A percentile compares a stretch with the other conserved stretches of the same genome.
phyloP scores from a whole-genome alignment of 2,888 invertebrate species.

The Petrophora chlorosata region DNA sequence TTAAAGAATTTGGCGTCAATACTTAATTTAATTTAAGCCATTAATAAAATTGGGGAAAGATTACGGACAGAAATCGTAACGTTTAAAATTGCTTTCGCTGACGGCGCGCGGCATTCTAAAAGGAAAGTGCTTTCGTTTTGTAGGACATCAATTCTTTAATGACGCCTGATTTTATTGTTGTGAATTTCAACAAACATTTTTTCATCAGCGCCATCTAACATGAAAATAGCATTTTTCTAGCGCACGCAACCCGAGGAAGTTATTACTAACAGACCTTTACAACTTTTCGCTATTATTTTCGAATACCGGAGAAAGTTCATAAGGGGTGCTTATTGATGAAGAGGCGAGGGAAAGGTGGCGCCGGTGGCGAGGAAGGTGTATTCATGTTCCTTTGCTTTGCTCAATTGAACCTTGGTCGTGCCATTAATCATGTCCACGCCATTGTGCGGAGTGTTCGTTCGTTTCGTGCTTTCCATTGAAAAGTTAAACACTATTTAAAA shows the following conservation, averaged over 20 bases:
- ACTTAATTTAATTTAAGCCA: conserved; percentile 11
- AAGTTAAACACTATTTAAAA: conserved; percentile 34
- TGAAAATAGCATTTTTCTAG: conserved; percentile 29
- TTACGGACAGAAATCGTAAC: conserved; percentile 5
- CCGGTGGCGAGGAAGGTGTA: no score
- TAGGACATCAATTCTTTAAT: conserved; percentile 19
- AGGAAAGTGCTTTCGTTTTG: conserved; percentile 7
- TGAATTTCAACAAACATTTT: conserved; percentile 22
- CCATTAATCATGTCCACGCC: conserved; percentile 59
- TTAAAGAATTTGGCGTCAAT: conserved; percentile 12
- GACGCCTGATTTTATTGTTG: conserved; percentile 23
- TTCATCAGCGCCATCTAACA: conserved; percentile 22
- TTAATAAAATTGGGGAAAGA: conserved; percentile 13
- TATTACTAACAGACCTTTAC: conserved; percentile 60
- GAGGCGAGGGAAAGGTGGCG: conserved; percentile 17
- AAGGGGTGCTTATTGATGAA: conserved; percentile 48
- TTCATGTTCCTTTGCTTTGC: conserved; percentile 51
- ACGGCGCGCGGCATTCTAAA: conserved; percentile 11
- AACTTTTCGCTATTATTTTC: conserved; percentile 62
- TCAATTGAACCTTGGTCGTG: conserved; percentile 53
- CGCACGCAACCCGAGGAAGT: conserved; percentile 56
- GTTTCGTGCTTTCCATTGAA: conserved; percentile 45
- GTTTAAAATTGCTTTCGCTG: conserved; percentile 16
- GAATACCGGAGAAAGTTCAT: conserved; percentile 53
- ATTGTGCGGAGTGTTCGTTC: conserved; percentile 47